Conservation (phyloP, 2,888 invertebrate genomes). For the Parnassius glacialis region DNA sequence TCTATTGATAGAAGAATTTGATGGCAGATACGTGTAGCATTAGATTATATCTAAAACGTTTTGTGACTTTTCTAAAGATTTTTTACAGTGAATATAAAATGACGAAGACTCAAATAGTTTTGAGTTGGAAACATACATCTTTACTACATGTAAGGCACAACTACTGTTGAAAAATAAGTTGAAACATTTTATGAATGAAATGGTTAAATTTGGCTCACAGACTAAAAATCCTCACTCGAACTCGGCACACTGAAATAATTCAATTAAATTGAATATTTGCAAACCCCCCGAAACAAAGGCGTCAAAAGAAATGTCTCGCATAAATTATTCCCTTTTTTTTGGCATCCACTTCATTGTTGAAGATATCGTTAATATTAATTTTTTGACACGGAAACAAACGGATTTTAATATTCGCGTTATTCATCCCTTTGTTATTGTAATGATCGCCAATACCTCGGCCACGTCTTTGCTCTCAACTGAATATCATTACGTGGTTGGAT, state of each 20-base stretch:
- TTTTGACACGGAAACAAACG: constrained; percentile 77
- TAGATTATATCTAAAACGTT: constrained; percentile 24
- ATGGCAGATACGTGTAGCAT: constrained; percentile 34
- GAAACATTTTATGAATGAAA: not conserved
- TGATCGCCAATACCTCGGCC: constrained; percentile 44
- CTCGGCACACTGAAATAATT: constrained; percentile 34
- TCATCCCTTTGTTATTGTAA: constrained; percentile 76
- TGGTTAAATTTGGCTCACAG: not conserved
- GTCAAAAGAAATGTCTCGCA: constrained; percentile 74
- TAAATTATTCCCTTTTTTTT: constrained; percentile 74
- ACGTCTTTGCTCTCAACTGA: constrained; percentile 15
- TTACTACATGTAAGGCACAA: constrained; percentile 4
- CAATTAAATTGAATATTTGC: constrained; percentile 67
- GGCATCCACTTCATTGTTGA: constrained; percentile 67
- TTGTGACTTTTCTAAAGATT: not conserved
- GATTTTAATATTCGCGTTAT: constrained; percentile 69
- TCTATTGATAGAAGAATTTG: constrained; percentile 58
- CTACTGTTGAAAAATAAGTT: constrained; percentile 22
- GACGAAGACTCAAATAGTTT: too few relatives aligned
- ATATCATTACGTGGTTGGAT: constrained; percentile 10
- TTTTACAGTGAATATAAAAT: too few relatives aligned
- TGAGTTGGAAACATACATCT: too few relatives aligned
- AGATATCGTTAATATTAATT: constrained; percentile 81
- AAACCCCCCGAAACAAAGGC: constrained; percentile 62
- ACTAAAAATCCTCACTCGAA: constrained; percentile 17